These are phyloP conservation scores for Campoplex nolae DNA, from an alignment of 2,888 invertebrate species.

Conservation along the genomic window DNA sequence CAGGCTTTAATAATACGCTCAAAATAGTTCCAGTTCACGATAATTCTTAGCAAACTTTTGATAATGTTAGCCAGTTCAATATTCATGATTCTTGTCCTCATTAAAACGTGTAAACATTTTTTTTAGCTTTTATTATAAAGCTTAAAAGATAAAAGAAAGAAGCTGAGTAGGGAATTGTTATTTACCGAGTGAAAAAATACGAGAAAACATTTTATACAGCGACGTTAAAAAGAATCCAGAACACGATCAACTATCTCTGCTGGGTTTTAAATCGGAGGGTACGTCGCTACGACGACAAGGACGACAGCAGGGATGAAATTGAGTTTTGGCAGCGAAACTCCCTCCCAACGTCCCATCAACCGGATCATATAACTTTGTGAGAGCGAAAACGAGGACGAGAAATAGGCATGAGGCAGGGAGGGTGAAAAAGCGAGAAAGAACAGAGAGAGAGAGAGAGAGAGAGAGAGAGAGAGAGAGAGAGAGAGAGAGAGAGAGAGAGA, in stretches of 20 bases:
- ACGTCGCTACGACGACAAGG: neutral
- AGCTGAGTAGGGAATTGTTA: neutral
- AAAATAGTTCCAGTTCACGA: neutral
- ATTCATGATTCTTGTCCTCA: neutral
- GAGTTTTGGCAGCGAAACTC: constrained; percentile 63
- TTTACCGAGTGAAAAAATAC: neutral
- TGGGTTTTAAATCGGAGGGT: neutral
- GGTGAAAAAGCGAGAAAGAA: constrained; percentile 17
- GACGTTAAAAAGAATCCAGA: constrained; percentile 31
- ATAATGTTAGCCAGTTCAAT: neutral
- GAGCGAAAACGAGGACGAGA: constrained; percentile 18
- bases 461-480: constrained; percentile 21
- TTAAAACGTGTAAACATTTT: neutral
- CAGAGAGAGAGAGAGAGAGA: constrained; percentile 16
- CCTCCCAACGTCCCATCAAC: constrained; percentile 18
- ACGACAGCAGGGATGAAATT: constrained; percentile 43
- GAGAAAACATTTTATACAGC: neutral
- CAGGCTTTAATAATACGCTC: neutral
- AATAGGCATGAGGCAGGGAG: neutral
- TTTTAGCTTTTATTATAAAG: neutral
- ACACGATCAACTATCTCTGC: constrained; percentile 1
- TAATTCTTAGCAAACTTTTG: neutral
- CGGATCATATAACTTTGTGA: constrained; percentile 32
- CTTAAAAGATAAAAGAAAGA: neutral
- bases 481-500: constrained; percentile 14